Evolutionary conservation across 2,113 vertebrate species (phyloP).

Genomic region (Formicarius rufipectus): DNA sequence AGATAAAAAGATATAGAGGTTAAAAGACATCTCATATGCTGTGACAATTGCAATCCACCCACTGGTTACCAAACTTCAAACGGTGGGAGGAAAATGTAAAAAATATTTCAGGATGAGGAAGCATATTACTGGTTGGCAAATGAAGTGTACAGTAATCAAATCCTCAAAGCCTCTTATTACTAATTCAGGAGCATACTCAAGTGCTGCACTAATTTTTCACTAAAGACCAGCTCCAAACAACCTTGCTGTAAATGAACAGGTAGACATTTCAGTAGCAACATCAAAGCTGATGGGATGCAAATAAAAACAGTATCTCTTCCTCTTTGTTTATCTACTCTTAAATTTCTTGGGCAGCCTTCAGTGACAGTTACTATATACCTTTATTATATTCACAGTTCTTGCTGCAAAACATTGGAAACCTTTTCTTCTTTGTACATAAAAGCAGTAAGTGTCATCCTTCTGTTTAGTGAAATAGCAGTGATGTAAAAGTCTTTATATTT

Average conservation of each 20-base stretch:
- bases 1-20: not conserved
- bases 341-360: not conserved
- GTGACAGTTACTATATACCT: not conserved
- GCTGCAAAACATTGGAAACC: not conserved
- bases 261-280: not conserved
- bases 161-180: not conserved
- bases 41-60: not conserved
- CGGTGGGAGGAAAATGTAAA: not conserved
- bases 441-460: not conserved
- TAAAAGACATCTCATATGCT: not conserved
- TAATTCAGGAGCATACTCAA: not conserved
- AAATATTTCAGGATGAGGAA: not conserved
- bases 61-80: not conserved
- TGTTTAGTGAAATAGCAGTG: not conserved
- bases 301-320: not conserved
- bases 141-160: not conserved
- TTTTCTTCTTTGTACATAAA: not conserved
- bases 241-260: not conserved
- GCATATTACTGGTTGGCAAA: not conserved
- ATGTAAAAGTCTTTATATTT: not conserved
- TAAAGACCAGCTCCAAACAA: not conserved
- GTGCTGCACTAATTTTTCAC: not conserved
- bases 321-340: not conserved
- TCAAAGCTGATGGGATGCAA: not conserved
- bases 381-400: not conserved